Base-by-base conservation (phyloP, 2,888 invertebrate genomes). In the Diabrotica balteata region DNA sequence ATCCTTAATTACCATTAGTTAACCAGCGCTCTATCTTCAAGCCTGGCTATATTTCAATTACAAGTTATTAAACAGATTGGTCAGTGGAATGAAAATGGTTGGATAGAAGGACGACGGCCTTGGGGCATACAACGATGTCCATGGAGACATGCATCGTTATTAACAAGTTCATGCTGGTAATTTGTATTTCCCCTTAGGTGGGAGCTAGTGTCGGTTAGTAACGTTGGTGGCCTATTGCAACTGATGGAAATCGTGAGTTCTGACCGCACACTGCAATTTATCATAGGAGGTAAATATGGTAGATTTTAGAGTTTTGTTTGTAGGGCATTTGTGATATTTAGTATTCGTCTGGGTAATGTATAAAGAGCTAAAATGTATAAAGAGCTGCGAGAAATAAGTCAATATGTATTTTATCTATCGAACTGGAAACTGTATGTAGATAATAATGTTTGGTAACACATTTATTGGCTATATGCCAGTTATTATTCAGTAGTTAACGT, bases 11-110 rank as follows among this genome's bases (percentile, higher is more conserved):
- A 47, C 8, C 47, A 47, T 57, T 8, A 45, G 55, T 45, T 57
- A 57, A 57, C 45, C 45, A 57, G 7, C 45, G 55, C 45, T 42
- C 45, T 45, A 57, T 57, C 55, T 57, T 45, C 44, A 57, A 47
- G 11, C 55, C 45, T 57, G 17, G 55, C n/a, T 45, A 57, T 57
- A 57, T 57, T 57, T 45, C 55, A 57, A 57, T 57, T 45, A 57
- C 17, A 57, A 57, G 55, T 57, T 57, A 57, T 57, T 45, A 57
- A 57, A 11, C 55, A 45, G 45, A 57, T 57, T 57, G 55, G 55
- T 57, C 55, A 57, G 55, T 57, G 44, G 55, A 57, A 42, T 17
- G 43, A n/a, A 44, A 55, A 55, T 43, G 43, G 42, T 44, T 8
- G 43, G 43, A 10, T 42, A 45, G 43, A 45, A 57, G 45, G 45